Percentiles rank a stretch among this genome's conserved stretches.
Conservation (phyloP, 2,888 invertebrate species). For the Caenorhabditis sp. region DNA sequence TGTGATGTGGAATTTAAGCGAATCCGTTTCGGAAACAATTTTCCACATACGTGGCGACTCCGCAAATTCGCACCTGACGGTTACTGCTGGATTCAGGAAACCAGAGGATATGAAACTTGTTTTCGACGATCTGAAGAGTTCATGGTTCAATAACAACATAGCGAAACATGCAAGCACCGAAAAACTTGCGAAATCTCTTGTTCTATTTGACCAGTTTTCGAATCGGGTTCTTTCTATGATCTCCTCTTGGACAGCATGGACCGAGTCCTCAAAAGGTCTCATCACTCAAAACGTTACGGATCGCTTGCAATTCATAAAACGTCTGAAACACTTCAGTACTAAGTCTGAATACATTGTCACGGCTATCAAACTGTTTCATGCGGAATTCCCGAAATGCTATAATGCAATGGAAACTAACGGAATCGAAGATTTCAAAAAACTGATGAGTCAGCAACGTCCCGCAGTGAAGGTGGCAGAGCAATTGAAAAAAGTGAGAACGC, state of each 20-base stretch:
- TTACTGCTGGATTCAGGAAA: constrained; percentile 1
- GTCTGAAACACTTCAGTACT: neutral
- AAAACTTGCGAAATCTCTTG: neutral
- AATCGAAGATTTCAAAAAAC: too few relatives aligned
- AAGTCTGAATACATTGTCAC: neutral
- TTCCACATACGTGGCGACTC: too few relatives aligned
- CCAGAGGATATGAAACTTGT: neutral
- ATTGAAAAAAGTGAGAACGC: neutral
- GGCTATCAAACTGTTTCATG: neutral
- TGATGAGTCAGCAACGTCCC: neutral
- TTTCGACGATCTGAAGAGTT: constrained; percentile 3
- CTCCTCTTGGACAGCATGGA: neutral
- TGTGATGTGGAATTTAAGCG: neutral
- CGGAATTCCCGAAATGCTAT: neutral
- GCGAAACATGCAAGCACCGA: neutral
- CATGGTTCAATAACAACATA: neutral
- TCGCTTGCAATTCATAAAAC: neutral
- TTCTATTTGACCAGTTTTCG: neutral
- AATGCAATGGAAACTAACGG: neutral
- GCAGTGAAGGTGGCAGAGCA: neutral
- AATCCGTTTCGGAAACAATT: neutral
- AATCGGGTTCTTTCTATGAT: neutral
- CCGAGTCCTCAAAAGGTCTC: neutral
- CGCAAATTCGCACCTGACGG: neutral
- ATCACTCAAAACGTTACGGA: neutral